Evolutionary conservation across 2,113 vertebrate genomes (phyloP).

Genomic region (Tretioscincus oriximinensis): DNA sequence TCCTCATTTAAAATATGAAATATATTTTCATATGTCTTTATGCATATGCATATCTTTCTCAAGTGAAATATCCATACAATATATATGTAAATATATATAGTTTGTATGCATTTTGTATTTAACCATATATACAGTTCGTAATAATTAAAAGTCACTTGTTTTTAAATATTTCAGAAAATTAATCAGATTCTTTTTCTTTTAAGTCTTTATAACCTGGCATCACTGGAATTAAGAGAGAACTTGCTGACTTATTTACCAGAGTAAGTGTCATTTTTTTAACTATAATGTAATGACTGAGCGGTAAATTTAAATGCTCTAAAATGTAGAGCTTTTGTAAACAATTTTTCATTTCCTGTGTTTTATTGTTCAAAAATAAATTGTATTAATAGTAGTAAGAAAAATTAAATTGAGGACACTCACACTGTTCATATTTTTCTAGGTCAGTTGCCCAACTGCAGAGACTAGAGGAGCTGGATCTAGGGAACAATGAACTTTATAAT

Average conservation of each 20-base stretch:
- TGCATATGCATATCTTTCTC: background rate
- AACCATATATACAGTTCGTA: background rate
- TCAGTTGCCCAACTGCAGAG: conserved; percentile 89
- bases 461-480: conserved; percentile 96
- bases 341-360: background rate
- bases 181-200: conserved; percentile 49
- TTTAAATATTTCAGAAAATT: background rate
- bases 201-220: conserved; percentile 93
- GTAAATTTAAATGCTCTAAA: background rate
- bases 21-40: background rate
- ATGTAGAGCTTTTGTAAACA: background rate
- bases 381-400: no score
- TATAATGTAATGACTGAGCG: background rate
- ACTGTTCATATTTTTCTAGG: conserved; percentile 66
- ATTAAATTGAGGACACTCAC: background rate
- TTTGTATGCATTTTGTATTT: background rate
- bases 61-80: no score
- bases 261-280: conserved; percentile 78
- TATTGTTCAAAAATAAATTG: background rate
- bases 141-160: background rate
- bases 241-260: conserved; percentile 93
- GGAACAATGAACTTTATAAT: conserved; percentile 94
- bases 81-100: no score
- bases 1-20: background rate
- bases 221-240: conserved; percentile 97